These are phyloP conservation scores for Lepidotrigona ventralis DNA, from an alignment of 1,140 invertebrate species.

Conservation along the genomic window DNA sequence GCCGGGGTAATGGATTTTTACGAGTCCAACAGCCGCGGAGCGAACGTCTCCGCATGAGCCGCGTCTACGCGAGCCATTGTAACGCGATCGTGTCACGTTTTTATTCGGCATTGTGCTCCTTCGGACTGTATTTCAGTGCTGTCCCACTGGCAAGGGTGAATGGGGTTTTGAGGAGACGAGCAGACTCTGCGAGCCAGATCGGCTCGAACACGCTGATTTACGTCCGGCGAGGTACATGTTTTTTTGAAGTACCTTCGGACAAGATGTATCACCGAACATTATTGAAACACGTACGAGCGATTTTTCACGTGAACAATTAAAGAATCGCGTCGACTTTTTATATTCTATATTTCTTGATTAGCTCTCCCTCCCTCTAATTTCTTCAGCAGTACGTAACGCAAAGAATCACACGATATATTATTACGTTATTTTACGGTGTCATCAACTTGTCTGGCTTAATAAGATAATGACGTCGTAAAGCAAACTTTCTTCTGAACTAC, in stretches of 20 bases:
- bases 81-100: conserved; percentile 40
- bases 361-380: too few relatives aligned
- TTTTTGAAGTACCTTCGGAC: neutral
- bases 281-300: neutral
- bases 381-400: too few relatives aligned
- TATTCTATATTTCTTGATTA: neutral
- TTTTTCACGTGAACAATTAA: neutral
- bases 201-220: neutral
- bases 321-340: neutral
- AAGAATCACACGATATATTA: neutral
- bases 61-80: conserved; percentile 16
- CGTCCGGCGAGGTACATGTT: neutral
- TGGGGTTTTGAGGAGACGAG: neutral
- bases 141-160: neutral
- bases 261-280: neutral
- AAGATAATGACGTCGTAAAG: neutral
- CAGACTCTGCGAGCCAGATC: neutral
- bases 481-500: neutral
- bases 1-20: conserved; percentile 59
- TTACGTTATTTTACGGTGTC: neutral
- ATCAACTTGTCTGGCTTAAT: neutral
- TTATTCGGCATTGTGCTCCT: conserved; percentile 38
- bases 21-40: conserved; percentile 26
- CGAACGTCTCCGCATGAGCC: neutral
- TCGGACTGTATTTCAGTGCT: conserved; percentile 30